Conservation (phyloP, 2,113 vertebrate genomes). For the Phalacrocorax carbo region DNA sequence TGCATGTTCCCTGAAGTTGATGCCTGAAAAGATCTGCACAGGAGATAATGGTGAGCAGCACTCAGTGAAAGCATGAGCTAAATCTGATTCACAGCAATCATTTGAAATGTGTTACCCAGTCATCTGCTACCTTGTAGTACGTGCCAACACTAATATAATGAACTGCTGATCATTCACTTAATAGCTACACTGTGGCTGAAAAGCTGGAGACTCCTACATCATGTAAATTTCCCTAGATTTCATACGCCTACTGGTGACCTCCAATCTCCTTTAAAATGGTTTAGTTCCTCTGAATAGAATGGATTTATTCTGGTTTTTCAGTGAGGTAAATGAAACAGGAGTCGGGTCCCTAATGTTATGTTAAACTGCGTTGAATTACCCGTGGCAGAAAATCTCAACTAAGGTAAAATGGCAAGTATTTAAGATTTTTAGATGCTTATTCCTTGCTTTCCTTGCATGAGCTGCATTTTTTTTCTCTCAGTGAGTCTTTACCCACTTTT, state of each 20-base stretch:
- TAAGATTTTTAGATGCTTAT: not conserved
- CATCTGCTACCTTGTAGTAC: conserved; percentile 16
- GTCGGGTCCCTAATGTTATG: not conserved
- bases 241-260: conserved; percentile 54
- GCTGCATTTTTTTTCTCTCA: not conserved
- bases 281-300: not conserved
- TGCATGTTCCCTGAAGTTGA: fast-evolving
- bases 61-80: not conserved
- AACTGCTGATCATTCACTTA: conserved; percentile 43
- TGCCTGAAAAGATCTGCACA: not conserved
- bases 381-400: not conserved
- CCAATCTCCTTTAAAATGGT: not conserved
- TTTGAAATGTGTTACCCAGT: conserved; percentile 38
- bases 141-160: conserved; percentile 41
- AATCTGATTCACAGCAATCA: not conserved
- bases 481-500: not conserved
- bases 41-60: not conserved
- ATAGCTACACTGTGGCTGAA: conserved; percentile 54
- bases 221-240: conserved; percentile 58
- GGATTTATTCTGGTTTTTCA: not conserved
- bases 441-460: not conserved
- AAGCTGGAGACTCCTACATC: conserved; percentile 50
- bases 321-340: not conserved
- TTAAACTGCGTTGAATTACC: not conserved
- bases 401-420: not conserved